These are phyloP conservation scores for Oxytorus armatus DNA, from an alignment of 2,888 invertebrate genomes.

Conservation along the genomic window DNA sequence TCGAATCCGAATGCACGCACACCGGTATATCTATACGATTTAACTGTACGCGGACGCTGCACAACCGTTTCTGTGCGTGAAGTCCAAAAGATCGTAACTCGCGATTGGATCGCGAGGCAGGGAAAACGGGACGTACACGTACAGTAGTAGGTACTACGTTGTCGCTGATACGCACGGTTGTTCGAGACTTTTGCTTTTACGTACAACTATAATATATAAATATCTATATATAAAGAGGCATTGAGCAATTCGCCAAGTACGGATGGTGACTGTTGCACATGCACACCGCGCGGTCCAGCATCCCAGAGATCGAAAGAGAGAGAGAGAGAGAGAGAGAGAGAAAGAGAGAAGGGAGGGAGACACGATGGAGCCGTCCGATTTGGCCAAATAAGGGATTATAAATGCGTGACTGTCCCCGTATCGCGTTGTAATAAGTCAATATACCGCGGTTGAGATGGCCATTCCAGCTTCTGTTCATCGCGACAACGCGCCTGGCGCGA, in stretches of 20 bases:
- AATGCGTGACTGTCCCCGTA: conserved; percentile 76
- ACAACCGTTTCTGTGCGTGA: conserved; percentile 40
- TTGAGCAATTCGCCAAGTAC: conserved; percentile 82
- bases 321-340: conserved; percentile 10
- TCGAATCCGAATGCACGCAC: conserved; percentile 41
- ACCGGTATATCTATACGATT: conserved; percentile 6
- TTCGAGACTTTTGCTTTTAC: conserved; percentile 34
- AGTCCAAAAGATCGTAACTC: conserved; percentile 60
- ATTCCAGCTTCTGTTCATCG: conserved; percentile 30
- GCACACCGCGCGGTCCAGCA: conserved; percentile 31
- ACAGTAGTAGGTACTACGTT: conserved; percentile 39
- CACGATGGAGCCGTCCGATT: conserved; percentile 81
- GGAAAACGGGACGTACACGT: conserved; percentile 47
- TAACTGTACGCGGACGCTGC: conserved; percentile 24
- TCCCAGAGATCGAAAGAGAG: conserved; percentile 15
- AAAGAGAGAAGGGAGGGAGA: neutral
- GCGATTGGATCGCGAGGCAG: conserved; percentile 50
- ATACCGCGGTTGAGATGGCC: conserved; percentile 68
- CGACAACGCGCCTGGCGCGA: conserved; percentile 55
- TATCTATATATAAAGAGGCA: conserved; percentile 67
- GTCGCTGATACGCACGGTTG: conserved; percentile 32
- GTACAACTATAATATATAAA: conserved; percentile 20
- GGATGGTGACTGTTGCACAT: conserved; percentile 69
- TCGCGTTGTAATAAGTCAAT: conserved; percentile 80
- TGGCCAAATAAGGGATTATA: conserved; percentile 81